phyloP scores from a whole-genome alignment of 1,140 invertebrate species.

The Acromyrmex echinatior region DNA sequence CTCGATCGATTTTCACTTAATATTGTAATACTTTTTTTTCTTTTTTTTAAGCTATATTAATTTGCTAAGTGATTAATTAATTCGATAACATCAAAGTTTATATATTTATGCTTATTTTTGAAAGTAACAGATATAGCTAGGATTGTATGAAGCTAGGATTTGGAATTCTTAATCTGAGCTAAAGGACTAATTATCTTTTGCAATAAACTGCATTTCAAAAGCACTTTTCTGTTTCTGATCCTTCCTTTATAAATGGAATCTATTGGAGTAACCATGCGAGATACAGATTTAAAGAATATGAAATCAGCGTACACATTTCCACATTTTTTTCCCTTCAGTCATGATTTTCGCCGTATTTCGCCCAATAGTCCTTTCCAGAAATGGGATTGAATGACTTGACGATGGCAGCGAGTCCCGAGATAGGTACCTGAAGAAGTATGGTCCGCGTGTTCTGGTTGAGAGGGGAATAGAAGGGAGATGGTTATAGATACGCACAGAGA shows the following conservation, averaged over 20 bases:
- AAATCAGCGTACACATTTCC: background rate
- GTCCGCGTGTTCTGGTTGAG: constrained; percentile 42
- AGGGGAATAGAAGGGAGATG: background rate
- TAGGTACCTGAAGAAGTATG: constrained; percentile 67
- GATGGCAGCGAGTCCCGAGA: constrained; percentile 28
- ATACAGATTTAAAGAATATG: background rate
- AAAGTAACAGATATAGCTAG: no score
- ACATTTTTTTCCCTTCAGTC: background rate
- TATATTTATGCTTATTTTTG: no score
- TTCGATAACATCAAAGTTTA: no score
- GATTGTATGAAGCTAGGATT: no score
- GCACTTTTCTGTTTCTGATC: background rate
- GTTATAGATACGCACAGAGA: constrained; percentile 44
- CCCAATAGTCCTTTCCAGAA: constrained; percentile 5
- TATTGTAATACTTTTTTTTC: no score
- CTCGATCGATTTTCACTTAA: no score
- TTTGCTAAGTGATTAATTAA: no score
- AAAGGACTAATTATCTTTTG: background rate
- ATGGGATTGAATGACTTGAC: constrained; percentile 55
- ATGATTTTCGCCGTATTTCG: background rate
- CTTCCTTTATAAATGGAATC: background rate
- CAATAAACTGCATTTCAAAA: background rate
- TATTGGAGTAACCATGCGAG: background rate
- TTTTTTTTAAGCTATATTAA: no score
- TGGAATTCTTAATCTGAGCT: no score